These are phyloP conservation scores for Podiceps cristatus DNA, from an alignment of 2,113 vertebrate genomes.

Conservation along the genomic window DNA sequence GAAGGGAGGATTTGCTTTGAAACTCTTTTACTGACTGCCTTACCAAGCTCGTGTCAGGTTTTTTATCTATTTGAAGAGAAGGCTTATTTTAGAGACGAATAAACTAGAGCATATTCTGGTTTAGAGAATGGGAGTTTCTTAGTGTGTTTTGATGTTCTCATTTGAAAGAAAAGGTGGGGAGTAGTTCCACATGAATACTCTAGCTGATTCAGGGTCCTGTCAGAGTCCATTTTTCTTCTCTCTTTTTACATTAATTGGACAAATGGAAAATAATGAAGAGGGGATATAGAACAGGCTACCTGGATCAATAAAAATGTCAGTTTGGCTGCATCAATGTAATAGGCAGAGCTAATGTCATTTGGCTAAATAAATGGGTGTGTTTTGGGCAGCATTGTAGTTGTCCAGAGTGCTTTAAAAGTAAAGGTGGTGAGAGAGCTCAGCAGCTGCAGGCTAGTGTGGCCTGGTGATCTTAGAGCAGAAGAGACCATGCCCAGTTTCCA, in stretches of 20 bases:
- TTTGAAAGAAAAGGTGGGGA: constrained; percentile 14
- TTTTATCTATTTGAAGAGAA: not conserved
- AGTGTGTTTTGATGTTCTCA: not conserved
- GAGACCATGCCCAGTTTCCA: not conserved
- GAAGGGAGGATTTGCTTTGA: not conserved
- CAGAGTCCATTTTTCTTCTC: not conserved
- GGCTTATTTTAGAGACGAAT: not conserved
- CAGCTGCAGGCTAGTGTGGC: not conserved
- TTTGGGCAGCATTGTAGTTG: not conserved
- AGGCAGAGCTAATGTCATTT: constrained; percentile 4
- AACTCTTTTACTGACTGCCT: not conserved
- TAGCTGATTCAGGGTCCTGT: not conserved
- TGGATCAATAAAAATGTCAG: constrained; percentile 35
- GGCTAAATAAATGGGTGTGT: constrained; percentile 18
- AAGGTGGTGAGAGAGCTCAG: not conserved
- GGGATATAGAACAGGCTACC: not conserved
- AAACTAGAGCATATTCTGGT: not conserved
- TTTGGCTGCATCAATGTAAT: not conserved
- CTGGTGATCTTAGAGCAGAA: not conserved
- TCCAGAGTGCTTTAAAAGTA: not conserved
- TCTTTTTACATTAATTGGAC: constrained; percentile 11
- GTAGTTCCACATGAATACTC: not conserved
- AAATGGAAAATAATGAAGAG: constrained; percentile 52
- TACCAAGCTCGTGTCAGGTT: not conserved
- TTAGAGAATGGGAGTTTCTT: not conserved